Percentiles rank a stretch among this genome's conserved stretches.
phyloP scores from a whole-genome alignment of 2,888 invertebrate genomes.

The Ametastegia equiseti region DNA sequence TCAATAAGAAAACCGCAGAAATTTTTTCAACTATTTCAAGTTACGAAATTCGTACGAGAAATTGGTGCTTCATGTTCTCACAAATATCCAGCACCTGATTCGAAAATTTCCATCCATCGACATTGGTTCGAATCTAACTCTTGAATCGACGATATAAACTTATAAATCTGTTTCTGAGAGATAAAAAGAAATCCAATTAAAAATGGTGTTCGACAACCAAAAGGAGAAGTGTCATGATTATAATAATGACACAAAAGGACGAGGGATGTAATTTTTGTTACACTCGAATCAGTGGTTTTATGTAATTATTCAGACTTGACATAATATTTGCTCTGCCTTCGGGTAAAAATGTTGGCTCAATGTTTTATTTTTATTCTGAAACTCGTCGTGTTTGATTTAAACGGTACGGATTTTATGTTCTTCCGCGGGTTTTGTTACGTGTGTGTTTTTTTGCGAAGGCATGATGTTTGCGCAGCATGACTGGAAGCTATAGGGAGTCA shows the following conservation, averaged over 20 bases:
- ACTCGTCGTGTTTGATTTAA: background rate
- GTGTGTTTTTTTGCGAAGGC: background rate
- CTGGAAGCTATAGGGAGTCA: background rate
- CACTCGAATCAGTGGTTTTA: background rate
- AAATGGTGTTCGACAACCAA: background rate
- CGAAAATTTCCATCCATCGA: background rate
- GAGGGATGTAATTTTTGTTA: background rate
- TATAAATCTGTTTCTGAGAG: background rate
- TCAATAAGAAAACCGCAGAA: background rate
- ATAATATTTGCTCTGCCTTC: background rate
- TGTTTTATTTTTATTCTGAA: background rate
- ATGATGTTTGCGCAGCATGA: background rate
- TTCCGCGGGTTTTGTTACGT: background rate
- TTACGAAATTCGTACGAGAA: background rate
- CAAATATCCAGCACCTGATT: background rate
- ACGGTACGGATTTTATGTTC: background rate
- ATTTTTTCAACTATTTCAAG: background rate
- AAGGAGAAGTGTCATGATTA: background rate
- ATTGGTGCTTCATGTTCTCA: background rate
- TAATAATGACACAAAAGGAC: background rate
- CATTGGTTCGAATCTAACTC: background rate
- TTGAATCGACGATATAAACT: constrained; percentile 20
- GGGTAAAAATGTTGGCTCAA: background rate
- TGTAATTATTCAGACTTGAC: background rate
- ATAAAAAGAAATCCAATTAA: background rate